Percentiles rank a stretch among this genome's conserved stretches.
phyloP scores from a whole-genome alignment of 2,113 vertebrate genomes.

The Microcebus lehilahytsara region DNA sequence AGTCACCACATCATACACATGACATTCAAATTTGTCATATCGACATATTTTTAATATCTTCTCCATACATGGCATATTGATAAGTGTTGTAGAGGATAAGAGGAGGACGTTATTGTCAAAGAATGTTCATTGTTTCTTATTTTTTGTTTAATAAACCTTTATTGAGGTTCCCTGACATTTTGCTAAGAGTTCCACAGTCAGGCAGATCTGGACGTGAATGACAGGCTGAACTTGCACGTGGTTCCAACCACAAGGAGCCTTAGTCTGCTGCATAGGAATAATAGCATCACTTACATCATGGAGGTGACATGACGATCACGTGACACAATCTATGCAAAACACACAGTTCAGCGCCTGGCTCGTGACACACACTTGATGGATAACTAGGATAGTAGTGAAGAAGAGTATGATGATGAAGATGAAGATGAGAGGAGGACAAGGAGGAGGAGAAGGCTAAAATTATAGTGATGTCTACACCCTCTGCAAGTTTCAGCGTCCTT shows the following conservation, averaged over 20 bases:
- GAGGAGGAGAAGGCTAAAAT: neutral
- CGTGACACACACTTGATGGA: rapidly evolving
- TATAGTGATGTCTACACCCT: too few species aligned
- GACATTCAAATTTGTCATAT: neutral
- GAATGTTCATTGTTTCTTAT: neutral
- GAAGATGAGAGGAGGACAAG: neutral
- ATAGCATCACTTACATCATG: neutral
- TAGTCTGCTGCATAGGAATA: too few species aligned
- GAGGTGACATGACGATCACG: too few species aligned
- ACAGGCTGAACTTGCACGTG: neutral
- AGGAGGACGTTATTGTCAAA: neutral
- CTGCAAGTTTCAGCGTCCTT: neutral
- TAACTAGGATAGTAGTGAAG: rapidly evolving
- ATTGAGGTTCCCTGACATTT: neutral
- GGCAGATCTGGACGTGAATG: neutral
- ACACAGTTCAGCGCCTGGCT: rapidly evolving
- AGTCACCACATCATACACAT: too few species aligned
- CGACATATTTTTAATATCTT: neutral
- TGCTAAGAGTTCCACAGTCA: neutral
- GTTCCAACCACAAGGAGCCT: neutral
- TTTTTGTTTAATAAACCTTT: neutral
- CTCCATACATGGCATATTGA: neutral
- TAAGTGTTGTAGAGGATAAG: neutral
- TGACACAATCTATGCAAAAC: rapidly evolving
- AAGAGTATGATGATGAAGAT: too few species aligned